Evolutionary conservation across 2,113 vertebrate species (phyloP).

Genomic region (Ginglymostoma cirratum): DNA sequence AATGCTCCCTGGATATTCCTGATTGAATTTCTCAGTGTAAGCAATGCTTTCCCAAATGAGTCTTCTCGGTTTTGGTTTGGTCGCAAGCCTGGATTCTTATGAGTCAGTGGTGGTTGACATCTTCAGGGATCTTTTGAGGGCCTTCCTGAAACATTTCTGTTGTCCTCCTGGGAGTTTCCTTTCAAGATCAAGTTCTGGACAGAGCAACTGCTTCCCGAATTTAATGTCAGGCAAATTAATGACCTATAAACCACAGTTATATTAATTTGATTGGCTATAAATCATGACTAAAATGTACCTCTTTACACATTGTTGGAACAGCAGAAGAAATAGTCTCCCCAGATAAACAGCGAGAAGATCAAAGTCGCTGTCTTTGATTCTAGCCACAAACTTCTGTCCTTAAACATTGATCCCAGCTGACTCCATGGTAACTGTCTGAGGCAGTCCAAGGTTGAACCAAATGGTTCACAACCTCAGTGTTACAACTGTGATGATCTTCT

Average conservation of each 20-base stretch:
- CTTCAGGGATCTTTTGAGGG: too few relatives aligned
- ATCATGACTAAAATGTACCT: not conserved
- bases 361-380: not conserved
- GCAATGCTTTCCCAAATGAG: not conserved
- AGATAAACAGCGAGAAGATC: too few relatives aligned
- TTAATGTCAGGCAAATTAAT: too few relatives aligned
- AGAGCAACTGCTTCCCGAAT: too few relatives aligned
- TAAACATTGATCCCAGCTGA: not conserved
- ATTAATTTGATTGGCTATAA: not conserved
- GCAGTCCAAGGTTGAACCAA: not conserved
- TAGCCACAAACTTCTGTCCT: not conserved
- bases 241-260: not conserved
- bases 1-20: not conserved
- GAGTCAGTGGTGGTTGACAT: too few relatives aligned
- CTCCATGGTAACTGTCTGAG: not conserved
- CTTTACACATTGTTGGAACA: not conserved
- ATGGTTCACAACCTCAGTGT: not conserved
- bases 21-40: not conserved
- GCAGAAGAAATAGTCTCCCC: not conserved
- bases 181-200: too few relatives aligned
- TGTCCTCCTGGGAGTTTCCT: too few relatives aligned
- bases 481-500: not conserved
- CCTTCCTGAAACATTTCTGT: too few relatives aligned
- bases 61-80: too few relatives aligned
- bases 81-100: too few relatives aligned